Percentiles rank a stretch among this genome's conserved stretches.
phyloP scores from a whole-genome alignment of 2,888 invertebrate species.

The Allolobophora icterica region DNA sequence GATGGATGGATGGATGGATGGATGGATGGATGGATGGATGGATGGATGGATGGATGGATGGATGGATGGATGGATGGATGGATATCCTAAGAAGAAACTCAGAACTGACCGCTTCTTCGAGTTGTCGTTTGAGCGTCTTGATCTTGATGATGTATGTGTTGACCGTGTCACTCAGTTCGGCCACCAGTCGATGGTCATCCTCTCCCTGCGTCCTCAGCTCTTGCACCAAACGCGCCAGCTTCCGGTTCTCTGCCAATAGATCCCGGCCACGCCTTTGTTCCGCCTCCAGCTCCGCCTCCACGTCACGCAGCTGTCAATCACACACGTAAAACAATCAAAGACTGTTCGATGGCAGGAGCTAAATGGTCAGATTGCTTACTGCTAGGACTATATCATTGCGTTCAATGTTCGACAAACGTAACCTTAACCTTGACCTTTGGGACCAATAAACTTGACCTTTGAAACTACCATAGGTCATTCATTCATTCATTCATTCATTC shows the following conservation, averaged over 20 bases:
- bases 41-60: no score
- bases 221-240: constrained; percentile 60
- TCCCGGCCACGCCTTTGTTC: constrained; percentile 63
- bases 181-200: constrained; percentile 60
- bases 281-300: constrained; percentile 63
- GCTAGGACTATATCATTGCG: background rate
- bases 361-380: background rate
- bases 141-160: constrained; percentile 60
- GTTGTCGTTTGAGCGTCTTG: constrained; percentile 63
- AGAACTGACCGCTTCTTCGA: constrained; percentile 64
- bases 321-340: background rate
- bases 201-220: constrained; percentile 59
- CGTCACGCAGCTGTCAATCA: constrained; percentile 60
- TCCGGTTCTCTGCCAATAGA: constrained; percentile 57
- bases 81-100: background rate
- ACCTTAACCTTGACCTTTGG: background rate
- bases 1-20: no score
- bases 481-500: no score
- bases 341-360: background rate
- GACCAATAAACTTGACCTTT: background rate
- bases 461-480: background rate
- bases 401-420: background rate
- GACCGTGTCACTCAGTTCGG: constrained; percentile 58
- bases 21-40: no score
- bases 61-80: no score